phyloP scores from a whole-genome alignment of 2,888 invertebrate genomes.

The Anthrax anthrax region DNA sequence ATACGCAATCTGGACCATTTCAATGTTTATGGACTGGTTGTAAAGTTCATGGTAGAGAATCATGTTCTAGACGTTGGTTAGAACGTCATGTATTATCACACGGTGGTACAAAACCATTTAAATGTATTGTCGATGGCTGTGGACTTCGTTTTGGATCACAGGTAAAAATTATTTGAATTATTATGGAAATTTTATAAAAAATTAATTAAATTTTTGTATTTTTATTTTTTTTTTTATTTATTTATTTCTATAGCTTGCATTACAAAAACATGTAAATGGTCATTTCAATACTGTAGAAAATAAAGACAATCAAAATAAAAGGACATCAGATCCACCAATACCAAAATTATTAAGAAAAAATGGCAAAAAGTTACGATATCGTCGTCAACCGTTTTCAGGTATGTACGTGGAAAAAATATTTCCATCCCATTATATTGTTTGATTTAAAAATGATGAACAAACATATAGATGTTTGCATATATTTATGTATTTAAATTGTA shows the following conservation, averaged over 20 bases:
- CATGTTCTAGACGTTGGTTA: conserved; percentile 85
- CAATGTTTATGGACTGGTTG: conserved; percentile 88
- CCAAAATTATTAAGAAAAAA: conserved; percentile 70
- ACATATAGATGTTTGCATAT: too few relatives aligned
- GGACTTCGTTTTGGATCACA: conserved; percentile 75
- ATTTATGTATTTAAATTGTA: too few relatives aligned
- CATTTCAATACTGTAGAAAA: conserved; percentile 58
- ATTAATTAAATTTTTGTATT: background rate
- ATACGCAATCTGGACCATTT: conserved; percentile 72
- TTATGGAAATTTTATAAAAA: background rate
- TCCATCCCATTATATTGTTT: too few relatives aligned
- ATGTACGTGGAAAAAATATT: too few relatives aligned
- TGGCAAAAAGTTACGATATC: conserved; percentile 74
- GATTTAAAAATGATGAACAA: too few relatives aligned
- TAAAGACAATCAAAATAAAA: conserved; percentile 43
- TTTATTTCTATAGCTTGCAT: conserved; percentile 35
- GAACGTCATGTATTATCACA: conserved; percentile 85
- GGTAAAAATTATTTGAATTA: conserved; percentile 37
- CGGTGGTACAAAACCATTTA: conserved; percentile 85
- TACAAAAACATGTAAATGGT: conserved; percentile 86
- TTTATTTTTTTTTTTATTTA: background rate
- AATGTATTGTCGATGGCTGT: conserved; percentile 91
- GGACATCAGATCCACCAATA: conserved; percentile 59
- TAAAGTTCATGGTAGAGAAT: conserved; percentile 84
- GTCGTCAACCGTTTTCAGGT: conserved; percentile 85